These are phyloP conservation scores for Maniola hyperantus DNA, from an alignment of 2,888 invertebrate species.

Conservation along the genomic window DNA sequence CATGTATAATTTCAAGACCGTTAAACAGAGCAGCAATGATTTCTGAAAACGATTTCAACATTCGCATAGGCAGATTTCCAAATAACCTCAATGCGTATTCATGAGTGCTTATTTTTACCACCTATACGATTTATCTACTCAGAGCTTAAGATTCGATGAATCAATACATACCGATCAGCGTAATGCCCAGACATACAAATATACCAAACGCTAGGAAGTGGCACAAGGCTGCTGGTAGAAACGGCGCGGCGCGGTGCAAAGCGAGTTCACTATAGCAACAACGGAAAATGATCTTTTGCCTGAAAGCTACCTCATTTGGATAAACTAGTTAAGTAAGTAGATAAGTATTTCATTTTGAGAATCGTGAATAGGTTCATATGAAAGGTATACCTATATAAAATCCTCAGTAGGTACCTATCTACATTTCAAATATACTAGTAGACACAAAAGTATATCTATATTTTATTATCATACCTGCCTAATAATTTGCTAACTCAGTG, in stretches of 20 bases:
- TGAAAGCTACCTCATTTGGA: slow-evolving; percentile 43
- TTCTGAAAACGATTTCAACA: slow-evolving; percentile 34
- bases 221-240: slow-evolving; percentile 71
- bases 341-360: too few relatives aligned
- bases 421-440: too few relatives aligned
- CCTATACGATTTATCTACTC: slow-evolving; percentile 38
- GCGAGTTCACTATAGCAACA: slow-evolving; percentile 52
- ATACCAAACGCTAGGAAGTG: slow-evolving; percentile 61
- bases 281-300: slow-evolving; percentile 56
- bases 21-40: slow-evolving; percentile 20
- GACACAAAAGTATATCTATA: too few relatives aligned
- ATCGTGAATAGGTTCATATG: too few relatives aligned
- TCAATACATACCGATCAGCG: slow-evolving; percentile 45
- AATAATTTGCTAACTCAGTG: too few relatives aligned
- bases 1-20: slow-evolving; percentile 21
- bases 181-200: slow-evolving; percentile 52
- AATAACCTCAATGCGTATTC: slow-evolving; percentile 39
- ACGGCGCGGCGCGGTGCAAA: slow-evolving; percentile 46
- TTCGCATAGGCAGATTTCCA: slow-evolving; percentile 35
- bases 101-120: slow-evolving; percentile 38
- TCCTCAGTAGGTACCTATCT: too few relatives aligned
- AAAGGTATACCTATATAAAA: too few relatives aligned
- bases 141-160: slow-evolving; percentile 43
- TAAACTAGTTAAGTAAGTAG: slow-evolving; percentile 12
- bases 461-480: too few relatives aligned